Evolutionary conservation across 2,888 invertebrate species (phyloP).

Genomic region (Drosophila robusta): DNA sequence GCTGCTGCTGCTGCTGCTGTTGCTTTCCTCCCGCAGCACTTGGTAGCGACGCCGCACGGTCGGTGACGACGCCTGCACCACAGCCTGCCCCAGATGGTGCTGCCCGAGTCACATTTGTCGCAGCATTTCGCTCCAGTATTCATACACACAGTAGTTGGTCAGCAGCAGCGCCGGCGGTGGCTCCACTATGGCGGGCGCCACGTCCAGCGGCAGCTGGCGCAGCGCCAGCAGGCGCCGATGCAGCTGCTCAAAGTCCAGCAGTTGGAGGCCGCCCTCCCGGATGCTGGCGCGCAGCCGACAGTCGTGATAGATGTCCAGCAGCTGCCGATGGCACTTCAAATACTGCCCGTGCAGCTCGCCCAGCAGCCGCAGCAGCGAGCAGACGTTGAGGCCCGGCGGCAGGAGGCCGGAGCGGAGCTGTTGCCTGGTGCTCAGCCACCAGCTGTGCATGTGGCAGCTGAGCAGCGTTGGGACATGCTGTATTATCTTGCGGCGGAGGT

Average conservation of each 20-base stretch:
- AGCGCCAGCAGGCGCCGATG: background rate
- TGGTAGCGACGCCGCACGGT: too few species aligned
- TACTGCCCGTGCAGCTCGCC: background rate
- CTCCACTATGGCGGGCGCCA: background rate
- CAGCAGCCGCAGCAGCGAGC: background rate
- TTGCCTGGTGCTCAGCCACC: background rate
- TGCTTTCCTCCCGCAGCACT: background rate
- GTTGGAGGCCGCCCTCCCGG: background rate
- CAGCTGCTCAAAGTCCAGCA: constrained; percentile 8
- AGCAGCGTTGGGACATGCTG: background rate
- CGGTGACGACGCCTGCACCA: background rate
- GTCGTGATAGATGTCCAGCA: background rate
- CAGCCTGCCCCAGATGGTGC: constrained; percentile 83
- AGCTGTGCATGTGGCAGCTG: background rate
- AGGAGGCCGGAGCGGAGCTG: background rate
- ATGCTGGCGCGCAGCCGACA: constrained; percentile 8
- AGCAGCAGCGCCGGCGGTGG: background rate
- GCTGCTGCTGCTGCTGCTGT: constrained; percentile 44
- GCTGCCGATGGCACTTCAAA: background rate
- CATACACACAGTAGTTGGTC: constrained; percentile 86
- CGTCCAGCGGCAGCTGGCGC: background rate
- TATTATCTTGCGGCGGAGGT: background rate
- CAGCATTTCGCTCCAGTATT: constrained; percentile 5
- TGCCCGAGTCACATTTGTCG: constrained; percentile 66
- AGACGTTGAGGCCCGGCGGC: background rate